Base-by-base conservation (phyloP, 2,888 invertebrate species). In the Alentia gelatinosa region DNA sequence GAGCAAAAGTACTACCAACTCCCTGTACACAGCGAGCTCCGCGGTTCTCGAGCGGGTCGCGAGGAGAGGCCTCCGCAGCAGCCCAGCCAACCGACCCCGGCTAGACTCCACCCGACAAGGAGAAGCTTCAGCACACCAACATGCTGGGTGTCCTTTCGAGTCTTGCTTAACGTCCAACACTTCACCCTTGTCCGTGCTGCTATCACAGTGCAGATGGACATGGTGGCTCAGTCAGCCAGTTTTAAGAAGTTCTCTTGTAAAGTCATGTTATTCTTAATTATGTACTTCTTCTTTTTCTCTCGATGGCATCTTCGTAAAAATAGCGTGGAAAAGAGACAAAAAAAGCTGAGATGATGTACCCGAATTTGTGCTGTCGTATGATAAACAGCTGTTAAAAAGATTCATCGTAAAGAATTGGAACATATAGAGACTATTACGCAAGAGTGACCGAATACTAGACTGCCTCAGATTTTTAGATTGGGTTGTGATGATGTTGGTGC, bases 1-100 rank as follows among this genome's bases (percentile, higher is more conserved):
- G 91, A 56, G 68, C 86, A 91, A 39, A 89, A 83, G 83, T 83
- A 75, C 75, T 75, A 3, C 47, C 86, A 86, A 42, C 86, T 86
- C 86, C 86, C 42, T 47, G 47, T 47, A 47, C 19, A 33, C 86
- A 23, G 26, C 30, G 47, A 79, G n/a, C 79, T 23, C 19, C 9
- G 26, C 50, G 47, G 86, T 33, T 42, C 56, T 56, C 56, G 56
- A n/a, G n/a, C n/a, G 56, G 56, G 56, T 56, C 5, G 56, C n/a
- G 56, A 56, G 5, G 12, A 79, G 39, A 15, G 5, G 37, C 37
- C 35, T 39, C 79, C 35, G 79, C 19, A 0, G 35, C 79, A 23
- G 19, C 37, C 37, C 68, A 9, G 26, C 26, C 68, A 1, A 15
- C 26, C 68, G 33, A 19, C 35, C 63, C 89, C 89, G 30, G 39